These are phyloP conservation scores for Erinaceus europaeus DNA, from an alignment of 2,113 vertebrate species.

Conservation along the genomic window DNA sequence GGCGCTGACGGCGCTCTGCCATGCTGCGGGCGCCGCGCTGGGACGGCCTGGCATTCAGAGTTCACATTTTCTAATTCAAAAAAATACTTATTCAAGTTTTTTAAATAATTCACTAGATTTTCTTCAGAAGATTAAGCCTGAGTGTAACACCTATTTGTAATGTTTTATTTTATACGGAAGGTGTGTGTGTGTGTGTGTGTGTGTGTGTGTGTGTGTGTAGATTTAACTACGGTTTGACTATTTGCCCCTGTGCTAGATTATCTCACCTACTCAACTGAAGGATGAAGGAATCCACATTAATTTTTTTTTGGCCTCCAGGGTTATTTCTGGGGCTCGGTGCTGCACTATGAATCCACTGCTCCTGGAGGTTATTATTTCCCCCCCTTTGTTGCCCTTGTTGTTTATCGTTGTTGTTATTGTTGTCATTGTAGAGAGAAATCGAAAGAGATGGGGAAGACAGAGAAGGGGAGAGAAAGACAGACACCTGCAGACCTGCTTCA, in stretches of 20 bases:
- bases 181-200: too few species aligned
- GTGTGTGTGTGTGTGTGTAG: constrained; percentile 28
- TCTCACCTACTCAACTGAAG: constrained; percentile 33
- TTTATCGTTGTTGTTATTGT: too few species aligned
- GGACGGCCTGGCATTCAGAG: constrained; percentile 47
- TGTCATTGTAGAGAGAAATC: too few species aligned
- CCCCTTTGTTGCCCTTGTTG: too few species aligned
- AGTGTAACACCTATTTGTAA: constrained; percentile 10
- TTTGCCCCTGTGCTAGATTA: constrained; percentile 41
- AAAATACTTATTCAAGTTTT: constrained; percentile 25
- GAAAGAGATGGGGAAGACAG: too few species aligned
- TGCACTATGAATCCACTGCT: too few species aligned
- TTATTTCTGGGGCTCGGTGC: too few species aligned
- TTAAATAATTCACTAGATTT: constrained; percentile 43
- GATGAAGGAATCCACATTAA: constrained; percentile 12
- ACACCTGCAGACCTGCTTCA: too few species aligned
- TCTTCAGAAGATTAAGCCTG: constrained; percentile 20
- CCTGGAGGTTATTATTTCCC: too few species aligned
- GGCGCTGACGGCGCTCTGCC: too few species aligned
- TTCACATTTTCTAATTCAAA: constrained; percentile 30
- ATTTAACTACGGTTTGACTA: constrained; percentile 32
- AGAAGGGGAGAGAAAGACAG: too few species aligned
- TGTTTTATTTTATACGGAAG: constrained; percentile 14
- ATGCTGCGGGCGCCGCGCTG: too few species aligned
- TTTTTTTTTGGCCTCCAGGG: constrained; percentile 44